Percentiles rank a stretch among this genome's conserved stretches.
phyloP scores from a whole-genome alignment of 1,140 invertebrate species.

The Amphibalanus amphitrite region DNA sequence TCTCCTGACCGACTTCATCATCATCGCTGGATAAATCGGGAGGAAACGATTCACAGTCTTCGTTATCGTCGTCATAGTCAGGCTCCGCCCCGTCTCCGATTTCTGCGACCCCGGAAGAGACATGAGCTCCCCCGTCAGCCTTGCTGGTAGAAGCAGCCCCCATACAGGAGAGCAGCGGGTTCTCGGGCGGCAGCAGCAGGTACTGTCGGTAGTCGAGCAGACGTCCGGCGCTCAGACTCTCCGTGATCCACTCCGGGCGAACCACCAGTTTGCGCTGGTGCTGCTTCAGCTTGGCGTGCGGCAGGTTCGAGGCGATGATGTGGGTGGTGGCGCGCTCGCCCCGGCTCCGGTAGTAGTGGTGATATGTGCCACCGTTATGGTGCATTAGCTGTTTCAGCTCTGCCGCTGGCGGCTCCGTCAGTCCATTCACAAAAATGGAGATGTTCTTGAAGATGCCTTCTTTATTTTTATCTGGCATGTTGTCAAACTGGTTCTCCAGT shows the following conservation, averaged over 20 bases:
- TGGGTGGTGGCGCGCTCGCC: conserved; percentile 47
- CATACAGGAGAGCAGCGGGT: too few relatives aligned
- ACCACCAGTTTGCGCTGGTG: conserved; percentile 43
- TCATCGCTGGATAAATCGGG: too few relatives aligned
- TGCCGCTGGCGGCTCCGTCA: conserved; percentile 34
- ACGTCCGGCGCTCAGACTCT: conserved; percentile 49
- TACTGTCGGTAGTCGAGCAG: conserved; percentile 56
- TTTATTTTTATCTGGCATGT: conserved; percentile 25
- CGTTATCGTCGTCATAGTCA: too few relatives aligned
- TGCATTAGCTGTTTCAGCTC: conserved; percentile 36
- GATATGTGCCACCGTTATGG: conserved; percentile 66
- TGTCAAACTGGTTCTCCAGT: conserved; percentile 59
- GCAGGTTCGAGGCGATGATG: conserved; percentile 79
- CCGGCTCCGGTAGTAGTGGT: conserved; percentile 56
- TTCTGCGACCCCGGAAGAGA: too few relatives aligned
- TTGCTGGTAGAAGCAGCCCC: neutral
- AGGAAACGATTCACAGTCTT: too few relatives aligned
- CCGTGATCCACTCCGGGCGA: conserved; percentile 78
- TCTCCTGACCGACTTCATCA: too few relatives aligned
- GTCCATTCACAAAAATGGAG: conserved; percentile 79
- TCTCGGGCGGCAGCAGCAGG: conserved; percentile 29
- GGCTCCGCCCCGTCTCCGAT: too few relatives aligned
- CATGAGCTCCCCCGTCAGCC: neutral
- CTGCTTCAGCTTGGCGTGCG: conserved; percentile 47
- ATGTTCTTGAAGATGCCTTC: conserved; percentile 57